These are phyloP conservation scores for Chloroceryle inda DNA, from an alignment of 2,797 vertebrate species.

Conservation along the genomic window DNA sequence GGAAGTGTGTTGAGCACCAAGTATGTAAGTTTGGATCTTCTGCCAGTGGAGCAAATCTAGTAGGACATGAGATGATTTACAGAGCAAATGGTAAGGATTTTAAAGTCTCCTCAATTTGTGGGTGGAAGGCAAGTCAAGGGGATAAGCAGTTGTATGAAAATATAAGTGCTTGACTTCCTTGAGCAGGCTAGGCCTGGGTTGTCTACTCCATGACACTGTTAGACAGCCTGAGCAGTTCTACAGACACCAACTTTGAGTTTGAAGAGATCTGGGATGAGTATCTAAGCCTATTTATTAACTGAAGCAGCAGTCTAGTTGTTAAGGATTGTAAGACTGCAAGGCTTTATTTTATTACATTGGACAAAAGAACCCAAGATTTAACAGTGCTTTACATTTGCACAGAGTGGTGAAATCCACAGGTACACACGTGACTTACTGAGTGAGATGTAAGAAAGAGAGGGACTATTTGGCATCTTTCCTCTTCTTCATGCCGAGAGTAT, in stretches of 20 bases:
- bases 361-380: neutral
- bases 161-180: neutral
- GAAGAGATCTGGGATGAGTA: neutral
- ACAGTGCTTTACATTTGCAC: neutral
- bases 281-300: neutral
- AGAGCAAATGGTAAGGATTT: neutral
- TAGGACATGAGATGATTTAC: neutral
- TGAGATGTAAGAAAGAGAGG: neutral
- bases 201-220: neutral
- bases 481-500: neutral
- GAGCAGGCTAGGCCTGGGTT: neutral
- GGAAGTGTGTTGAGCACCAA: neutral
- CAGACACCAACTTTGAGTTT: neutral
- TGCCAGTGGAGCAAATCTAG: neutral
- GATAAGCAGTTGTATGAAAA: neutral
- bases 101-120: neutral
- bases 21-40: neutral
- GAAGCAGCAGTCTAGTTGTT: neutral
- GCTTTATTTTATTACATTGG: neutral
- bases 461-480: neutral
- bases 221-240: neutral
- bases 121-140: neutral
- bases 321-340: neutral
- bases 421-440: neutral
- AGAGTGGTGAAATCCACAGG: neutral